Conservation (phyloP, 2,113 vertebrate species). For the Etheostoma cragini region DNA sequence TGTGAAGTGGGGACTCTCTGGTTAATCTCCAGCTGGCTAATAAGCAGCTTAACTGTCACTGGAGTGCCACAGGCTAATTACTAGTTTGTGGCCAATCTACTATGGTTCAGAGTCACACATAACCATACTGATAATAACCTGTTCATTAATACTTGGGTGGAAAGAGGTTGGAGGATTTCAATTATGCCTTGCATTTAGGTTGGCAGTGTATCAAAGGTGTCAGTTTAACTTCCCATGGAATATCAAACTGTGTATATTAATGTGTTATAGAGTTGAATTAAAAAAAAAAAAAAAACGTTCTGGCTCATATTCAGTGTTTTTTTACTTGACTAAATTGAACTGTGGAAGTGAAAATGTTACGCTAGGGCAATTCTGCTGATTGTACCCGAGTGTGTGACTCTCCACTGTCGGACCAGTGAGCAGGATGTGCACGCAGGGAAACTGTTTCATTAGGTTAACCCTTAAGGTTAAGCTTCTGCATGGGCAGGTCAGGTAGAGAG, state of each 20-base stretch:
- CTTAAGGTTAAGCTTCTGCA: constrained; percentile 41
- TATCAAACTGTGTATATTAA: too few species aligned
- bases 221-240: background rate
- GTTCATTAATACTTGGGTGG: background rate
- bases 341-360: background rate
- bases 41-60: constrained; percentile 84
- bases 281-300: too few species aligned
- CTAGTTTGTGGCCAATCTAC: constrained; percentile 46
- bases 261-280: background rate
- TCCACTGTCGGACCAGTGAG: background rate
- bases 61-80: constrained; percentile 68
- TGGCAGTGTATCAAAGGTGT: background rate
- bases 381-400: background rate
- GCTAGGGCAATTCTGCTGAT: background rate
- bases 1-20: constrained; percentile 73
- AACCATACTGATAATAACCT: constrained; percentile 8
- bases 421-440: background rate
- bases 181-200: background rate
- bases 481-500: constrained; percentile 25
- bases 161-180: background rate
- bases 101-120: constrained; percentile 27
- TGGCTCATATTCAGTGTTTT: background rate
- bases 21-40: constrained; percentile 82
- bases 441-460: constrained; percentile 47
- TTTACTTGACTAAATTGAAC: background rate